These are phyloP conservation scores for Polyommatus iphigenia DNA, from an alignment of 2,888 invertebrate genomes.

Conservation along the genomic window DNA sequence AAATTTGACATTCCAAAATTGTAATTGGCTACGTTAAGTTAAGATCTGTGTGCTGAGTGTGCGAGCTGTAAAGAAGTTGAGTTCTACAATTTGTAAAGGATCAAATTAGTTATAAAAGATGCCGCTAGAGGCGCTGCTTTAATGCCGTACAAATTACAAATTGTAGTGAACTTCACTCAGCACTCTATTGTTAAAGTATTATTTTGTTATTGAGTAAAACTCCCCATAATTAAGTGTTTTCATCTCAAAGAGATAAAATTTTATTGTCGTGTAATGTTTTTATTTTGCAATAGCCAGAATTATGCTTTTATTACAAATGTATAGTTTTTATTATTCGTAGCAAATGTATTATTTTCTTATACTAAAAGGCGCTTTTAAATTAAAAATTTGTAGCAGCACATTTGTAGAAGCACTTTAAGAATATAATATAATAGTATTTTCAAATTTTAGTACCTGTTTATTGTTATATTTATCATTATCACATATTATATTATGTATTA, in stretches of 20 bases:
- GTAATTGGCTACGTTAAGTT: constrained; percentile 20
- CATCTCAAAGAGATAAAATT: constrained; percentile 22
- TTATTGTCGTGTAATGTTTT: not conserved
- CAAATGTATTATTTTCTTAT: not conserved
- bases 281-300: not conserved
- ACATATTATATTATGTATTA: not conserved
- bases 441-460: too few relatives aligned
- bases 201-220: constrained; percentile 21
- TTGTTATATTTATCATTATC: too few relatives aligned
- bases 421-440: not conserved
- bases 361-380: not conserved
- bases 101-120: not conserved
- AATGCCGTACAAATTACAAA: not conserved
- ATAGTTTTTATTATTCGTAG: too few relatives aligned
- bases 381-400: not conserved
- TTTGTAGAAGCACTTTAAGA: not conserved
- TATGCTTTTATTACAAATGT: not conserved
- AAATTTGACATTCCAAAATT: constrained; percentile 34
- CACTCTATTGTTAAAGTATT: not conserved
- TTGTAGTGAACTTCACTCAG: not conserved
- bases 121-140: not conserved
- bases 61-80: not conserved
- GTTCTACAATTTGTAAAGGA: not conserved
- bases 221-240: constrained; percentile 14
- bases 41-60: not conserved